Conservation (phyloP, 2,888 invertebrate species). For the Netelia virgata region DNA sequence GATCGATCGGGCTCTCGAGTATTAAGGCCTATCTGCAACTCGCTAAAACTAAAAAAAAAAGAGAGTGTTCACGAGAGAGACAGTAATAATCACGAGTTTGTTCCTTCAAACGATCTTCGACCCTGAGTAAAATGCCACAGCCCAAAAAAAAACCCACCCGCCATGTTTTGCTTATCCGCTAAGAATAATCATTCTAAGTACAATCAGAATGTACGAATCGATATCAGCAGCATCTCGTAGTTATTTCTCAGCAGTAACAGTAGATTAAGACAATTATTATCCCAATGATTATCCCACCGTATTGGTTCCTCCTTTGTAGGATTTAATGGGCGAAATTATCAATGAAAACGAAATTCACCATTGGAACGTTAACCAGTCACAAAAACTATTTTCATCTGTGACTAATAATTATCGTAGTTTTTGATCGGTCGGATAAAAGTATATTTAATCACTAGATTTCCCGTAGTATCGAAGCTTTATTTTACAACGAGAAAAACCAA, state of each 20-base stretch:
- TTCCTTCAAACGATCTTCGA: slow-evolving; percentile 12
- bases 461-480: slow-evolving; percentile 23
- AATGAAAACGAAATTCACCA: slow-evolving; percentile 25
- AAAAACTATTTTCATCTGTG: slow-evolving; percentile 9
- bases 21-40: slow-evolving; percentile 28
- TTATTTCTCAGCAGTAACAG: slow-evolving; percentile 32
- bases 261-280: slow-evolving; percentile 54
- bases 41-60: slow-evolving; percentile 18
- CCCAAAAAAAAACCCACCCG: slow-evolving; percentile 26
- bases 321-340: background rate
- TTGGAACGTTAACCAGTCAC: slow-evolving; percentile 20
- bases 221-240: slow-evolving; percentile 57
- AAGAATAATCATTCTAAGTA: slow-evolving; percentile 42
- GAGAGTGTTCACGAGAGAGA: slow-evolving; percentile 40
- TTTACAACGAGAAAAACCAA: slow-evolving; percentile 11
- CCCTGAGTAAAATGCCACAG: background rate
- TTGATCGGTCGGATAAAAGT: background rate
- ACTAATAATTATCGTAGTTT: slow-evolving; percentile 32
- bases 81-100: slow-evolving; percentile 44
- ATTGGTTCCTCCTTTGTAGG: slow-evolving; percentile 8
- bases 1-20: slow-evolving; percentile 43
- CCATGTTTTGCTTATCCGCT: slow-evolving; percentile 61
- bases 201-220: slow-evolving; percentile 6
- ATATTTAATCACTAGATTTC: slow-evolving; percentile 10
- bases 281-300: slow-evolving; percentile 5